Evolutionary conservation across 1,140 invertebrate species (phyloP).

Genomic region (Ptiloglossa arizonensis): DNA sequence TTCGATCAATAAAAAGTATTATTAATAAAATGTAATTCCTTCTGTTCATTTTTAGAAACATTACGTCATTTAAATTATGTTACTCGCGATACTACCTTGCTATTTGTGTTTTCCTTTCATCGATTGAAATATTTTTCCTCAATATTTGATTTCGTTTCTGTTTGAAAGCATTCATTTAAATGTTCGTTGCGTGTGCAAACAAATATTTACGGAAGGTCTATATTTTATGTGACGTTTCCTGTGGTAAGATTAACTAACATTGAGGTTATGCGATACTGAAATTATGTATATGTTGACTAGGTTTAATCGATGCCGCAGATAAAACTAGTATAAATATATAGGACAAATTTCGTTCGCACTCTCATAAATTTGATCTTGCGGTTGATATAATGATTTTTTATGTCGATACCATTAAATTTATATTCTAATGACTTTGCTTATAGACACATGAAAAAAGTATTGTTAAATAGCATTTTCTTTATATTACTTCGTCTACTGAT

Average conservation of each 20-base stretch:
- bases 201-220: slow-evolving; percentile 7
- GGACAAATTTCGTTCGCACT: slow-evolving; percentile 2
- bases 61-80: too few species aligned
- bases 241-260: slow-evolving; percentile 22
- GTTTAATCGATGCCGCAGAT: slow-evolving; percentile 43
- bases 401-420: neutral
- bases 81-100: too few species aligned
- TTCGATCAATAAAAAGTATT: too few species aligned
- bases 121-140: too few species aligned
- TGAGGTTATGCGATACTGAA: slow-evolving; percentile 40
- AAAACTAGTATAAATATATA: slow-evolving; percentile 28
- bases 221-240: slow-evolving; percentile 34
- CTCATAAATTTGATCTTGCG: neutral
- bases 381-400: neutral
- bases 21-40: too few species aligned
- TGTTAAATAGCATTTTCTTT: neutral
- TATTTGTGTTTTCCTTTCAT: too few species aligned
- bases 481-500: neutral
- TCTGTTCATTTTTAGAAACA: too few species aligned
- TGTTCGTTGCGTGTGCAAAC: slow-evolving; percentile 14
- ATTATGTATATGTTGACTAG: slow-evolving; percentile 30
- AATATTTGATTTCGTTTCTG: neutral
- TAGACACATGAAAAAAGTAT: neutral
- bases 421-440: neutral
- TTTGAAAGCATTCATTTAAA: slow-evolving; percentile 6